Percentiles rank a stretch among this genome's conserved stretches.
Conservation (phyloP, 2,113 vertebrate genomes). For the Prunella himalayana region DNA sequence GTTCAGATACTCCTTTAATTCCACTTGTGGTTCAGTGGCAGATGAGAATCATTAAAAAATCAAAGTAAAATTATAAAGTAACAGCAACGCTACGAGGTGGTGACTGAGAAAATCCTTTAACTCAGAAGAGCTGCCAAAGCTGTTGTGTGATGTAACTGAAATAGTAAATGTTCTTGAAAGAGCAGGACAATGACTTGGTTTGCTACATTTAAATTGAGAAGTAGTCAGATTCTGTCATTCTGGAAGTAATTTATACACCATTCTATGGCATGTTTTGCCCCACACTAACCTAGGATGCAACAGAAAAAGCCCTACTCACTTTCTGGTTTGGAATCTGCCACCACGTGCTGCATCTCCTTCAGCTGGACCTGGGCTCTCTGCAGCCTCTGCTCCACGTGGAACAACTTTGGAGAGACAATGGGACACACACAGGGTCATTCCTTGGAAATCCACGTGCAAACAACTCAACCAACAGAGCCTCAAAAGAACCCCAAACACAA, state of each 20-base stretch:
- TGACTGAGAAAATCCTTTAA: not conserved
- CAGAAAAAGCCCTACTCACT: slow-evolving; percentile 78
- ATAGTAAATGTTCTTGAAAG: not conserved
- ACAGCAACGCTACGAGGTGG: not conserved
- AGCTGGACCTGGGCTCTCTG: slow-evolving; percentile 88
- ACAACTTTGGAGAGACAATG: slow-evolving; percentile 78
- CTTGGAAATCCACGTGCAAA: not conserved
- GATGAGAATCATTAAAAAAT: not conserved
- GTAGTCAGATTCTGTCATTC: not conserved
- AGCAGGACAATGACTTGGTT: not conserved
- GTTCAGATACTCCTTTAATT: not conserved
- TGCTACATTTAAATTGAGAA: not conserved
- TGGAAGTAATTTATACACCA: not conserved
- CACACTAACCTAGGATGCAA: not conserved
- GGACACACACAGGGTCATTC: not conserved
- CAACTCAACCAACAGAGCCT: not conserved
- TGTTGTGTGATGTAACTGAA: not conserved
- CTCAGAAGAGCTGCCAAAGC: not conserved
- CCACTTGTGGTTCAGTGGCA: not conserved
- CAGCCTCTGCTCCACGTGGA: slow-evolving; percentile 88
- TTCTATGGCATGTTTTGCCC: not conserved
- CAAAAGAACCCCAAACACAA: not conserved
- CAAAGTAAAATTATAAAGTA: not conserved
- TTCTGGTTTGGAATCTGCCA: slow-evolving; percentile 90
- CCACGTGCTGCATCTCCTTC: slow-evolving; percentile 88